Evolutionary conservation across 1,140 invertebrate species (phyloP), one percentile per base, ranked within the genome.

Genomic region (Ceratoteleas bidentatus): DNA sequence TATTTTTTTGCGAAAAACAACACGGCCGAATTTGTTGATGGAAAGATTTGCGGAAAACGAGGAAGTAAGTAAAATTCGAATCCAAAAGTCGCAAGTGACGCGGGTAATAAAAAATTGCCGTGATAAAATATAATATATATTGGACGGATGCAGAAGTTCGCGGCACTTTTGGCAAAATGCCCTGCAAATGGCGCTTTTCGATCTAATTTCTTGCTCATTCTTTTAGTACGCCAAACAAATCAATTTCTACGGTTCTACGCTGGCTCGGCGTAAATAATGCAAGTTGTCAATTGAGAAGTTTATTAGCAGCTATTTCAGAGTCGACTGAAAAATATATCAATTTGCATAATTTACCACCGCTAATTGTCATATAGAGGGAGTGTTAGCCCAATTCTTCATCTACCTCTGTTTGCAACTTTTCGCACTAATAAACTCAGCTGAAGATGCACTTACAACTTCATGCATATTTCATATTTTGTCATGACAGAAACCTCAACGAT

Each of bases 91-190:
- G 45, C 45, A 47, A 47, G 6, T 10, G 45, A 43, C 13, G 24
- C 13, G 10, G 33, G 36, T 53, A 9, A 40, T 40, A 53, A 70
- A 70, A 70, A 60, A 70, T 70, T 40, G 14, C 14, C n/a, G 56
- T 52, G 58, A 70, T 70, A 70, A 70, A 70, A 70, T 70, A 53
- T 60, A 50, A 52, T 60, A 70, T 70, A 70, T 70, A 60, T 70
- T 60, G 60, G 47, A 60, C 52, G 14, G 52, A 70, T 70, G 66
- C 66, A 60, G 60, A 70, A 60, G 47, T 70, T 52, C 47, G 45
- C 56, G 11, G 53, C n/a, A 15, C 16, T 70, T 70, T 70, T 70
- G 66, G 66, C 66, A 70, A 53, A 72, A 36, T 72, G 68, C 68
- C 68, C 6, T 14, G 38, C 36, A 62, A 72, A 72, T 72, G 36